These are phyloP conservation scores for Brachypalpus laphriformis DNA, from an alignment of 2,888 invertebrate genomes.

Conservation along the genomic window DNA sequence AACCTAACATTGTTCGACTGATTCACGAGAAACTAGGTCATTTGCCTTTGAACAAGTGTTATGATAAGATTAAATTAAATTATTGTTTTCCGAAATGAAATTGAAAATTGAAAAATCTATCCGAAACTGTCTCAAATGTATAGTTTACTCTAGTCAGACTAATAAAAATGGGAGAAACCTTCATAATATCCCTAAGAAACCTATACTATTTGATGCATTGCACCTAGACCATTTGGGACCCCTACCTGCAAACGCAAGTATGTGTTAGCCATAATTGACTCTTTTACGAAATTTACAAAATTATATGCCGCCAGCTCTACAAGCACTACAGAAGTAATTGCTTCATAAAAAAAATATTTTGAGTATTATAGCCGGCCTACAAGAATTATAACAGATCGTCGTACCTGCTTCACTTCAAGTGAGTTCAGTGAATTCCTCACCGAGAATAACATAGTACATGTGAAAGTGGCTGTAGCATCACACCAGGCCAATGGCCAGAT, in stretches of 20 bases:
- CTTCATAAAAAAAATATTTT: conserved; percentile 7
- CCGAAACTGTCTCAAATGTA: conserved; percentile 27
- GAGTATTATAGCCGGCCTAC: conserved; percentile 2
- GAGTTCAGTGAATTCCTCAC: conserved; percentile 22
- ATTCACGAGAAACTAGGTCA: conserved; percentile 76
- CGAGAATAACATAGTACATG: no score
- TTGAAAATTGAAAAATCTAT: conserved; percentile 12
- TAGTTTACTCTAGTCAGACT: not conserved
- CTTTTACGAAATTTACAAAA: not conserved
- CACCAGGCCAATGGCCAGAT: no score
- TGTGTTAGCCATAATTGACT: no score
- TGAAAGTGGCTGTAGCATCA: no score
- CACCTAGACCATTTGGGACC: conserved; percentile 21
- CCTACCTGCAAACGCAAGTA: not conserved
- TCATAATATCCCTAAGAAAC: conserved; percentile 63
- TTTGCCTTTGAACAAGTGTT: conserved; percentile 75
- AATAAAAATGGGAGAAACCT: conserved; percentile 72
- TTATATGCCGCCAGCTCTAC: conserved; percentile 21
- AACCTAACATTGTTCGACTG: not conserved
- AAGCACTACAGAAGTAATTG: conserved; percentile 62
- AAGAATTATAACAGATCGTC: conserved; percentile 6
- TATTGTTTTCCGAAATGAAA: conserved; percentile 77
- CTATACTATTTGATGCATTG: conserved; percentile 57
- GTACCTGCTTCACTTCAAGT: conserved; percentile 22
- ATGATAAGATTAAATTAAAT: conserved; percentile 61